Evolutionary conservation across 2,113 vertebrate genomes (phyloP), one percentile per base, ranked within the genome.

Genomic region (Hiodon tergisus): DNA sequence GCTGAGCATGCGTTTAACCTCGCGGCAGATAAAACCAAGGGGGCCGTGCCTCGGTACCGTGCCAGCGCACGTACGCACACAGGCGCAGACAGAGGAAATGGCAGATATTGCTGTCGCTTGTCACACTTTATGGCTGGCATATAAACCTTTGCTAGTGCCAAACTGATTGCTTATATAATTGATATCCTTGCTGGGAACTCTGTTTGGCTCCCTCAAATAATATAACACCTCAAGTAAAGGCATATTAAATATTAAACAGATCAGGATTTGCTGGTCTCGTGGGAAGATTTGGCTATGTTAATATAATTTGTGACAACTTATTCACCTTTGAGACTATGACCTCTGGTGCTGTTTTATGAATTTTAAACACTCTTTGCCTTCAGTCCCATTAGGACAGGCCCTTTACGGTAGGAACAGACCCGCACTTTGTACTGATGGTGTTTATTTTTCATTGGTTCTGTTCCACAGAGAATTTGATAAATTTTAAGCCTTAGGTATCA

Each of bases 131-230:
- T 65, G 57, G 71, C 53, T 3, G 14, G 54, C 17, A 62, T 50
- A 47, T 66, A 71, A 71, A 65, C 77, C 67, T 73, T 68, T 11
- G 17, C 57, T 66, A 53, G 67, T 50, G 60, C 77, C 6, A 50
- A 13, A 3, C 17, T 66, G 72, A 69, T 58, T 74, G 61, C 60
- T 62, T 75, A 57, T 71, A 76, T 70, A 69, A 59, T 71, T 71
- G 79, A 78, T 78, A 74, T 53, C 54, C 60, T 60, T 70, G 73
- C 67, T 67, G 58, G 55, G 48, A 67, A 74, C 60, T 73, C 46
- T 16, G 7, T 53, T 71, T 65, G 61, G 31, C 72, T 73, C 72
- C 31, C 65, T 54, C 51, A 65, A 61, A 63, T 31, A 5, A 14
- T 51, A 66, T 51, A 5, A n/a, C n/a, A 73, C 50, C 9, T 65